Evolutionary conservation across 1,140 invertebrate species (phyloP).

Genomic region (Diorhabda carinulata): DNA sequence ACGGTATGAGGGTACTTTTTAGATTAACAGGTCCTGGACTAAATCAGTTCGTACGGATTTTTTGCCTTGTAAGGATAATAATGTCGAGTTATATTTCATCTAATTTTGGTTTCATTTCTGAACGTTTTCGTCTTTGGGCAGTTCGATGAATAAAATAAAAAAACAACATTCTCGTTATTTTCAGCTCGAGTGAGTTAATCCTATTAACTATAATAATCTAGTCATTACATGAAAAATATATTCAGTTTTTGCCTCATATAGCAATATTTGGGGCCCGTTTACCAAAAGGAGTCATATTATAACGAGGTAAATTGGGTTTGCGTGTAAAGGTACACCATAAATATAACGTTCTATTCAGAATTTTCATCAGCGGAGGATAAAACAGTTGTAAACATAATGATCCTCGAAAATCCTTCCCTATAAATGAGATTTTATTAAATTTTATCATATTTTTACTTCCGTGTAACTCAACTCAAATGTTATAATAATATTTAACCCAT

Average conservation of each 20-base stretch:
- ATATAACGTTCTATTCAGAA: background rate
- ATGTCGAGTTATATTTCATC: no score
- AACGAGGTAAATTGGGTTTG: background rate
- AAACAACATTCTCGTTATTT: no score
- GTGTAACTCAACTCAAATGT: background rate
- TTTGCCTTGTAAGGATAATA: no score
- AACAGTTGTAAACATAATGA: constrained; percentile 1
- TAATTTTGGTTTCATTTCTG: no score
- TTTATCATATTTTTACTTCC: background rate
- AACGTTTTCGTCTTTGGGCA: no score
- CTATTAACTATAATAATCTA: background rate
- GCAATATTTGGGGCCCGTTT: background rate
- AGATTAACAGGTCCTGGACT: no score
- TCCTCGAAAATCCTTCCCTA: background rate
- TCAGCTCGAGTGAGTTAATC: no score
- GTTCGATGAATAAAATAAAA: no score
- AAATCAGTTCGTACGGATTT: no score
- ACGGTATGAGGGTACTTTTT: no score
- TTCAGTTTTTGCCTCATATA: background rate
- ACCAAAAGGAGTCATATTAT: background rate
- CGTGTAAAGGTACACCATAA: background rate
- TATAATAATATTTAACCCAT: background rate
- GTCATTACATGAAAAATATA: background rate
- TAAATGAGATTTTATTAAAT: constrained; percentile 3
- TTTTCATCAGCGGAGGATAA: constrained; percentile 2